Evolutionary conservation across 2,797 vertebrate species (phyloP), one percentile per base, ranked within the genome.

Genomic region (Masticophis lateralis): DNA sequence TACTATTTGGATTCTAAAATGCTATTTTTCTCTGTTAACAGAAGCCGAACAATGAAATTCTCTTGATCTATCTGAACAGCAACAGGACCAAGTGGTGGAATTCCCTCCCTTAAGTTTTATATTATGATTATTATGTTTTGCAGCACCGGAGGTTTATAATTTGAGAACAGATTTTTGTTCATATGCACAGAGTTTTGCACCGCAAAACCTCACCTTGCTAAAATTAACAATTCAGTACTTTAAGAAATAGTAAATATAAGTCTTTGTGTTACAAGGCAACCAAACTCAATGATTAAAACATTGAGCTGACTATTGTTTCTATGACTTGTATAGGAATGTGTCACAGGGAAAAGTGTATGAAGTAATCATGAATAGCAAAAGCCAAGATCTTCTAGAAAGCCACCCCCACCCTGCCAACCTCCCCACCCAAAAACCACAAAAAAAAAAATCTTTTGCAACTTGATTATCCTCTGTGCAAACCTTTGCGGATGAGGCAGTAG

Each of bases 401-500:
- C 74, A 79, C 18, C 37, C 32, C 8, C 1, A 0, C 74, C 37
- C 32, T 37, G 18, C 69, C 69, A 37, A 43, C 53, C 13, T 1
- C 55, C 9, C 51, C 51, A 10, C 51, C 51, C 51, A 28, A 13
- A n/a, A n/a, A 32, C n/a, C 14, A 32, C n/a, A 3, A 43, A 32
- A 69, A 13, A 69, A 13, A 11, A 11, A 14, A 2, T 63, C 4
- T 16, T 89, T 89, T 53, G 10, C 8, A 32, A 92, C 7, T n/a
- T 3, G 4, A 86, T 55, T 88, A 13, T 25, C 95, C 91, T 37
- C 27, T 79, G 63, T 11, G 25, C 32, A 60, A 47, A 90, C 98
- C 98, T 97, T 96, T 98, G 53, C 93, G 95, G 94, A 98, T 87
- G 4, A 98, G 96, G 14, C 97, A 97, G 95, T 97, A 98, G 91